A percentile compares a stretch with the other conserved stretches of the same genome.
Evolutionary conservation across 2,888 invertebrate species (phyloP).

Genomic region (Rapana venosa): DNA sequence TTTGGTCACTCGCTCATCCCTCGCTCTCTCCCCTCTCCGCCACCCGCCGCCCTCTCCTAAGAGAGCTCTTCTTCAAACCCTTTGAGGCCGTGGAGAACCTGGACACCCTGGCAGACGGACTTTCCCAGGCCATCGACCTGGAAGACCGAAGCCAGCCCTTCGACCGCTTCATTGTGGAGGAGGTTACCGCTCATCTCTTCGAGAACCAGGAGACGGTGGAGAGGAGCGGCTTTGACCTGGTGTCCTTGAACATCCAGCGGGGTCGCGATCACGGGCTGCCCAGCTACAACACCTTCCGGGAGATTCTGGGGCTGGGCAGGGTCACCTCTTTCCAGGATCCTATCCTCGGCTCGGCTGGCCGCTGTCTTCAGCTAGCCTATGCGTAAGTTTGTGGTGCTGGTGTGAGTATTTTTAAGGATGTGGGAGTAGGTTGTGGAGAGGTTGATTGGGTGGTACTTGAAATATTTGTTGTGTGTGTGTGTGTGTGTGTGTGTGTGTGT

Average conservation of each 20-base stretch:
- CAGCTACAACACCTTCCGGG: conserved; percentile 41
- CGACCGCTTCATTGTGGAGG: conserved; percentile 36
- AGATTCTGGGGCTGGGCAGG: conserved; percentile 21
- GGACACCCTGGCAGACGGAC: conserved; percentile 41
- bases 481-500: too few species aligned
- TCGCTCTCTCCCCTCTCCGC: conserved; percentile 3
- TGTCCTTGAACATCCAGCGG: conserved; percentile 46
- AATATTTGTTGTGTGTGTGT: too few species aligned
- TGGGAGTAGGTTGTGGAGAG: neutral
- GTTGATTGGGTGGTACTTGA: too few species aligned
- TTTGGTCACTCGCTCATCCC: conserved; percentile 37
- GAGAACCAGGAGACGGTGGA: conserved; percentile 41
- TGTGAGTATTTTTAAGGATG: neutral
- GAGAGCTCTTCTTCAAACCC: conserved; percentile 49
- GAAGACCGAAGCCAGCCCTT: conserved; percentile 36
- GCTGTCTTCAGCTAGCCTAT: neutral
- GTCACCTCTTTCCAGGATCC: conserved; percentile 36
- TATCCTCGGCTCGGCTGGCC: conserved; percentile 22
- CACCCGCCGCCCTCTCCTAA: conserved; percentile 27
- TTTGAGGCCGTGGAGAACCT: conserved; percentile 43
- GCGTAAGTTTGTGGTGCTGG: conserved; percentile 23
- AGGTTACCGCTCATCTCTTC: conserved; percentile 46
- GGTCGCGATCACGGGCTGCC: conserved; percentile 47
- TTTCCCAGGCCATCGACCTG: conserved; percentile 22
- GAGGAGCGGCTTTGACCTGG: conserved; percentile 44